phyloP scores from a whole-genome alignment of 2,797 vertebrate species.

The Lacerta agilis region DNA sequence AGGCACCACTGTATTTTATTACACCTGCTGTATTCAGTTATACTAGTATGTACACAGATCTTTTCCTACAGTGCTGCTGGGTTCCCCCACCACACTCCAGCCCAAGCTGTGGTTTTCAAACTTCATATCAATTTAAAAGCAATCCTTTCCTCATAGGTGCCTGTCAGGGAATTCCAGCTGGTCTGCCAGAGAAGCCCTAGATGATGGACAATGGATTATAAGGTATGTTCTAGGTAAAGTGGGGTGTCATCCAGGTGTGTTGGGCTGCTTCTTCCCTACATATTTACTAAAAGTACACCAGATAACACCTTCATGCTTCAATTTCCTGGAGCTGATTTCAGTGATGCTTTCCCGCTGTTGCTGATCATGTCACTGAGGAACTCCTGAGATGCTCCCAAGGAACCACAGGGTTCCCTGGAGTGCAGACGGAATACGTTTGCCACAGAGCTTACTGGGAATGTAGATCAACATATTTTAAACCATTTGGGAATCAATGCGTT shows the following conservation, averaged over 20 bases:
- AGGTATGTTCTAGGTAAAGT: neutral
- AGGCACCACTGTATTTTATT: too few species aligned
- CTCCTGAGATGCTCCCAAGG: neutral
- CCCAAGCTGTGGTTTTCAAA: neutral
- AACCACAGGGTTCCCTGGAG: neutral
- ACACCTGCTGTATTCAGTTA: constrained; percentile 58
- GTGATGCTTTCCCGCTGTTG: neutral
- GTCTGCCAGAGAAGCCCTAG: neutral
- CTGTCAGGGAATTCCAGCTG: too few species aligned
- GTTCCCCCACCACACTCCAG: neutral
- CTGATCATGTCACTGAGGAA: neutral
- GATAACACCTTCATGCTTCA: neutral
- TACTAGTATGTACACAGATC: neutral
- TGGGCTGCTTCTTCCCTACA: neutral
- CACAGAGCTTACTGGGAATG: constrained; percentile 26
- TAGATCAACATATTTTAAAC: constrained; percentile 31
- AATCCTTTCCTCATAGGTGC: neutral
- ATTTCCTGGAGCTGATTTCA: neutral
- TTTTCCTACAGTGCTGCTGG: neutral
- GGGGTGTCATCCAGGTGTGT: neutral
- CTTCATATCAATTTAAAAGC: neutral
- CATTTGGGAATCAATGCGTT: constrained; percentile 14
- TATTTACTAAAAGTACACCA: neutral
- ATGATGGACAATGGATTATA: neutral
- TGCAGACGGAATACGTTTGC: neutral